Base-by-base conservation (phyloP, 2,888 invertebrate species). In the Phengaris arion region DNA sequence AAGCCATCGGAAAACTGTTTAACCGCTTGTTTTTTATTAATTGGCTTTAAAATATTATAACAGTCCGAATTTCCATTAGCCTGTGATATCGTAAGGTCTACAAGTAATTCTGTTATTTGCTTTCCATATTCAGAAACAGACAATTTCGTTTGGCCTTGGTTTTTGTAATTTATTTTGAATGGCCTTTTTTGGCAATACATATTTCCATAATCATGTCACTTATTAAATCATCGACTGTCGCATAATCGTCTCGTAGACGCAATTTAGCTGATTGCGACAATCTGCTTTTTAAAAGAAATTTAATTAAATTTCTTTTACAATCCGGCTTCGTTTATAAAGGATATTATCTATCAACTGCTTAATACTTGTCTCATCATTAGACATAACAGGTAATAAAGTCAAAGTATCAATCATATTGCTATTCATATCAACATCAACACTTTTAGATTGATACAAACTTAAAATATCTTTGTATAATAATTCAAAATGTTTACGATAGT, bases 1-100 rank as follows among this genome's bases (percentile, higher is more conserved):
- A 55, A 10, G 55, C 74, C 13, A 22, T 74, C 74, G n/a, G 57
- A 15, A 55, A 55, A 73, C 45, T 73, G 35, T 73, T 35, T 73
- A 35, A 55, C n/a, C 0, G 57, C 73, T 45, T 73, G 45, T 35
- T 73, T 22, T 73, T 73, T 45, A 35, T 73, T 55, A 7, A 73
- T 22, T 35, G 55, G 10, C 55, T 74, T 74, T 46, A 55, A 57
- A 12, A 74, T 55, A 45, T 74, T 57, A 46, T 45, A 74, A 10
- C 22, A 22, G 22, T 22, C 22, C 22, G 22, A 22, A 22, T 22
- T 22, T 22, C 22, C 22, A 22, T 22, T 22, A 22, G 22, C 22
- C 22, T 22, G 22, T 22, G 22, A 22, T 22, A 22, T 22, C 22
- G 22, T 22, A 35, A 74, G 35, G 35, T 74, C 35, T 45, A 74